Base-by-base conservation (phyloP, 1,140 invertebrate species). In the Arctopsyche grandis region DNA sequence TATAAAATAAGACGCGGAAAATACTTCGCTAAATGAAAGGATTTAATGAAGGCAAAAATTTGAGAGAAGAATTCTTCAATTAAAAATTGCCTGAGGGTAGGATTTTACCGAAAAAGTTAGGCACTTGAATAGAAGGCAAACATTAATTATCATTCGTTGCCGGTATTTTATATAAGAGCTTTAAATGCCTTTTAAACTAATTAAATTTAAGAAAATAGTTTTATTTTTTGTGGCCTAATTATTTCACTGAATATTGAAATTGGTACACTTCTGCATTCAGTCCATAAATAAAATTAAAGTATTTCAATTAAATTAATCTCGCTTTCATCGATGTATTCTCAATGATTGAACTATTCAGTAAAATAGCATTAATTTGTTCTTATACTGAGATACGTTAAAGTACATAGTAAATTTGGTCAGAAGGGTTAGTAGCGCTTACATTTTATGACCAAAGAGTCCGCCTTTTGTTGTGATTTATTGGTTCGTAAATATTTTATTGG, bases 401-500 rank as follows among this genome's bases (percentile, higher is more conserved):
- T 29, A 29, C 9, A 66, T 12, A 66, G 63, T 66, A n/a, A 66
- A 66, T 66, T 66, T 24, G 63, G 63, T 12, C 63, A 29, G 63
- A 10, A 66, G 63, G 56, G 16, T 60, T 60, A 60, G 24, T 66
- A 66, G 63, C 24, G 63, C 63, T 66, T 66, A 66, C 63, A 26
- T 66, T 66, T 66, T 66, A 66, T 26, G 63, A 29, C 22, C 14
- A 26, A 12, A 66, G 63, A 24, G 19, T 66, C 63, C 24, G 63
- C 63, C 24, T 24, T 66, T 66, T 66, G 63, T 66, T 66, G 63
- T 66, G 63, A 66, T 66, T 66, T 66, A 66, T 66, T 24, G 24
- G 63, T 66, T 9, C 63, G 63, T 66, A 66, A 66, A 66, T 66
- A 66, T 66, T 66, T 66, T 66, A 66, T 66, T 66, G 63, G 14